Evolutionary conservation across 2,888 invertebrate genomes (phyloP).

Genomic region (Cosmia trapezina): DNA sequence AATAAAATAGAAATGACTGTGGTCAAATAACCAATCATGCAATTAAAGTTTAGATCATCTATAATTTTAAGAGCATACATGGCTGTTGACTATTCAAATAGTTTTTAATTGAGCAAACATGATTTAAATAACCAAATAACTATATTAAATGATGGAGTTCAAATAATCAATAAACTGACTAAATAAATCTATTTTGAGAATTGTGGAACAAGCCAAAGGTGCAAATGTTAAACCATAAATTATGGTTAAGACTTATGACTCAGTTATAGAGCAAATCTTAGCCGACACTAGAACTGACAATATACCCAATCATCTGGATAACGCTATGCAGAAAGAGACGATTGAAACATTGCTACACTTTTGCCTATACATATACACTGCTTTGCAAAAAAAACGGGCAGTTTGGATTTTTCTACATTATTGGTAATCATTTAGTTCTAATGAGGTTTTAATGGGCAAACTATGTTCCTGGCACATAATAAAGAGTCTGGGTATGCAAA

Average conservation of each 20-base stretch:
- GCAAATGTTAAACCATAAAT: too few species aligned
- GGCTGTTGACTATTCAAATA: not conserved
- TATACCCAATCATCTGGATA: too few species aligned
- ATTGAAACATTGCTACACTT: not conserved
- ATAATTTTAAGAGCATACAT: conserved; percentile 16
- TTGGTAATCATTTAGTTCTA: too few species aligned
- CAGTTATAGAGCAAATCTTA: not conserved
- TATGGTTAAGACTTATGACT: too few species aligned
- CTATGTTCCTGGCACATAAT: too few species aligned
- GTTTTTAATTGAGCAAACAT: conserved; percentile 7
- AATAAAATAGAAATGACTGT: conserved; percentile 51
- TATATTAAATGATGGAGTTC: not conserved
- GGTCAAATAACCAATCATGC: conserved; percentile 18
- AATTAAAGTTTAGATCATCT: conserved; percentile 34
- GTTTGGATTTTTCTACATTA: too few species aligned
- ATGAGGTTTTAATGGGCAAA: too few species aligned
- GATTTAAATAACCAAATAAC: conserved; percentile 2
- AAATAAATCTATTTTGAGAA: conserved; percentile 12
- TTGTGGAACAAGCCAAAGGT: not conserved
- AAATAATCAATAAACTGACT: conserved; percentile 4
- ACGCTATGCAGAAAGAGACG: not conserved
- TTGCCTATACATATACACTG: not conserved
- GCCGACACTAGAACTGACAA: not conserved
- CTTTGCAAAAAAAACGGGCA: too few species aligned
- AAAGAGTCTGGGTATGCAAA: too few species aligned